These are phyloP conservation scores for Psittacula cyanocephala DNA, from an alignment of 2,113 vertebrate genomes.

Conservation along the genomic window DNA sequence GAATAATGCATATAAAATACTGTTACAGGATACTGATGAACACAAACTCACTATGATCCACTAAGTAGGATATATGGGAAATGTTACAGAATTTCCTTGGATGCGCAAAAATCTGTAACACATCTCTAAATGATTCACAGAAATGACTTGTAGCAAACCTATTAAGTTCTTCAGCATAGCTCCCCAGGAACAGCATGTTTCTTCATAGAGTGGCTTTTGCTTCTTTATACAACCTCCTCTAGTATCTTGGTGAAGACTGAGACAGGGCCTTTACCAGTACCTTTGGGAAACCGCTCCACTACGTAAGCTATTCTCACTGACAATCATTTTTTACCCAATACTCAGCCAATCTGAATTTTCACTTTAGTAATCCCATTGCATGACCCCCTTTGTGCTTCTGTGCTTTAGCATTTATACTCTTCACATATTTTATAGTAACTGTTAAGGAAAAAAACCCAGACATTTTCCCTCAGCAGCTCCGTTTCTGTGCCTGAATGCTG, in stretches of 20 bases:
- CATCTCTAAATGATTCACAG: not conserved
- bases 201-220: not conserved
- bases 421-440: conserved; percentile 39
- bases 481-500: not conserved
- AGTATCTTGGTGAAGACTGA: not conserved
- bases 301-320: not conserved
- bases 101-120: not conserved
- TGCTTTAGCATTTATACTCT: not conserved
- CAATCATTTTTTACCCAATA: conserved; percentile 5
- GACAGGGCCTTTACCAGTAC: conserved; percentile 6
- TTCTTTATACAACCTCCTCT: not conserved
- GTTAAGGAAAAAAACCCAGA: not conserved
- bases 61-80: not conserved
- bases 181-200: not conserved
- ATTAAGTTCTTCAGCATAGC: not conserved
- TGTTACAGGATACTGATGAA: not conserved
- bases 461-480: not conserved
- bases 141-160: not conserved
- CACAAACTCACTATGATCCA: not conserved
- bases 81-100: not conserved
- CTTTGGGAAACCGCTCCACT: not conserved
- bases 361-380: not conserved
- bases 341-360: conserved; percentile 6
- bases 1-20: not conserved
- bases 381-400: not conserved